Conservation (phyloP, 2,113 vertebrate genomes). For the Anarhynchus alexandrinus region DNA sequence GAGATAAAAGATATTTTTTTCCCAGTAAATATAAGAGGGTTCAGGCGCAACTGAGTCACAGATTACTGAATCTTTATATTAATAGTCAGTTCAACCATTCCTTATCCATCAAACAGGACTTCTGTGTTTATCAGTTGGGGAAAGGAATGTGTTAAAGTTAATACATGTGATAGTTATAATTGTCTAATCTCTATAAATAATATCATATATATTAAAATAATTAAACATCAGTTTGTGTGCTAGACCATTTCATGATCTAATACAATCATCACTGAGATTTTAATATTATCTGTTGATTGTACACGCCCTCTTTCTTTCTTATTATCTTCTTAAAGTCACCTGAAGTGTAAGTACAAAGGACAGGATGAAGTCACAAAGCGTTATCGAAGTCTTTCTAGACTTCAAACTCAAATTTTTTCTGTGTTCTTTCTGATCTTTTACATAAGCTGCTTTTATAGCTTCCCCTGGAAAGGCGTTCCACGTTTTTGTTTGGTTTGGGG, state of each 20-base stretch:
- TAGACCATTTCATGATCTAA: neutral
- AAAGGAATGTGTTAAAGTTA: neutral
- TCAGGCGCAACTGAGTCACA: neutral
- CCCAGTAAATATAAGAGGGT: neutral
- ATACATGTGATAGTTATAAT: neutral
- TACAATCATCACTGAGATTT: neutral
- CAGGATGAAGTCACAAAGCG: neutral
- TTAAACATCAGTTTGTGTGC: neutral
- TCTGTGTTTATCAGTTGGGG: neutral
- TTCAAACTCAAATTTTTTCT: neutral
- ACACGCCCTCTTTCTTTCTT: neutral
- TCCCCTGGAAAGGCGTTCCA: neutral
- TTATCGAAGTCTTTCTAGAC: neutral
- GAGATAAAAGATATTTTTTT: neutral
- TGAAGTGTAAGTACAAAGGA: neutral
- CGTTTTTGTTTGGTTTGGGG: neutral
- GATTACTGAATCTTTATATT: neutral
- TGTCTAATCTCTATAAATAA: neutral
- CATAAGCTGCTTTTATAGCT: neutral
- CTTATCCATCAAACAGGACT: neutral
- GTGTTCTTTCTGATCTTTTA: neutral
- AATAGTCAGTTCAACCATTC: neutral
- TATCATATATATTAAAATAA: neutral
- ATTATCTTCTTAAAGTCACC: neutral
- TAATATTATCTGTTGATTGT: neutral